Evolutionary conservation across 2,888 invertebrate genomes (phyloP), one percentile per base, ranked within the genome.

Genomic region (Lepidonotus clava): DNA sequence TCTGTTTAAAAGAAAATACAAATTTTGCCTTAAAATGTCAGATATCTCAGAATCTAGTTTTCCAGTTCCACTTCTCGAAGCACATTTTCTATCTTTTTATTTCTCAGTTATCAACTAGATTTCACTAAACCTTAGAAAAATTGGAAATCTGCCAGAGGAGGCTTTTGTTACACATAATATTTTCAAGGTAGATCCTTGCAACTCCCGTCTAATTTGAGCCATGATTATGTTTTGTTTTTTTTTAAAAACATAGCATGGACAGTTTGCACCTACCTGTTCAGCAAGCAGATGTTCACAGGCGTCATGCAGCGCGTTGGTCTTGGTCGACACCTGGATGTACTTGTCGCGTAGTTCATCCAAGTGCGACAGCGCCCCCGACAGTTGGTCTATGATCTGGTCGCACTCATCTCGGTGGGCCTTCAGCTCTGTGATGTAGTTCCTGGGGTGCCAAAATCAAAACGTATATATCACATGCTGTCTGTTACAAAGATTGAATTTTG

Each of bases 241-340:
- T 46, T 46, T 11, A 11, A 18, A 6, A 71, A n/a, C 5, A 36
- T 4, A 71, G 36, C 11, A 32, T 24, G 66, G 28, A 66, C 6
- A n/a, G n/a, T 8, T 8, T 8, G 40, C 14, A 38, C 66, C 0
- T 36, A 95, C 95, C 95, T 96, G 98, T 92, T 98, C 98, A 0
- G 97, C 96, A 88, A 98, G 96, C 8, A 99, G 95, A 92, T 98
- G 97, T 92, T 98, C 98, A 93, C 98, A 98, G 89, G 97, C 97
- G 87, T 96, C 96, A 93, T 99, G 98, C 4, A 99, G 95, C 0
- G 98, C 97, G 93, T 97, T 98, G 0, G 98, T 99, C 95, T 98
- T 98, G 87, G 97, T 96, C 0, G 98, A 97, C 0, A 98, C 98
- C 92, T 97, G 96, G 85, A 96, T 96, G 92, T 98, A 98, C 91